Base-by-base conservation (phyloP, 2,113 vertebrate genomes). In the Dipodomys stephensi region DNA sequence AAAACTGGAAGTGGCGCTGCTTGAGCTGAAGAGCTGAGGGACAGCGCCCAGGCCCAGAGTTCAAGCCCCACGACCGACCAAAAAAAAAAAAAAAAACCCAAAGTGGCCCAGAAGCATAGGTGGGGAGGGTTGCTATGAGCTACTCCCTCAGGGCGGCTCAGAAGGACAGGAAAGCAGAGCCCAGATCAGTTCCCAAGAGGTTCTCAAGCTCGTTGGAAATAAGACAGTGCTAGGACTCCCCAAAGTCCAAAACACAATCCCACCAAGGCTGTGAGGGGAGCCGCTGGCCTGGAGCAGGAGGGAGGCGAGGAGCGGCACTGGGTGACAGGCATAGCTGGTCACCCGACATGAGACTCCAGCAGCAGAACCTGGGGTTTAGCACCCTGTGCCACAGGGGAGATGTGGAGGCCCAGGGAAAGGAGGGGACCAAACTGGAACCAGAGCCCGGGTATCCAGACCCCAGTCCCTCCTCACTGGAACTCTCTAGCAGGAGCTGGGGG, bases 101-200 rank as follows among this genome's bases (percentile, higher is more conserved):
- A 27, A 19, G 8, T 2, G 28, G 16, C 53, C 73, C 39, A 9
- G 1, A 16, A 19, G 49, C 76, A 23, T 28, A 0, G 2, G 53
- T 13, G 12, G 49, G 53, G 53, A 57, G 12, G 53, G 4, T 57
- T 13, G 15, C 64, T 28, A 16, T n/a, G 35, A 4, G 83, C 60
- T 44, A 0, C 49, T 9, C 16, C 28, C 22, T 28, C 0, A 9
- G 3, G 20, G 0, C 7, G 67, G 79, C 49, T 64, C n/a, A 4
- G 27, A 69, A 28, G 23, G 16, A 15, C 4, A 44, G 49, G 32
- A 44, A 4, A 57, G 28, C 35, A 69, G 44, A 2, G 5, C 23
- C 44, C 9, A 0, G 30, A 6, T 19, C 39, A 44, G 27, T 57
- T 25, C 30, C 73, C 20, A 11, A 39, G 46, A 39, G 65, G 27